Percentiles rank a stretch among this genome's conserved stretches.
Conservation (phyloP, 92 coral and sea anemone genomes). For the Meandrina meandrites region DNA sequence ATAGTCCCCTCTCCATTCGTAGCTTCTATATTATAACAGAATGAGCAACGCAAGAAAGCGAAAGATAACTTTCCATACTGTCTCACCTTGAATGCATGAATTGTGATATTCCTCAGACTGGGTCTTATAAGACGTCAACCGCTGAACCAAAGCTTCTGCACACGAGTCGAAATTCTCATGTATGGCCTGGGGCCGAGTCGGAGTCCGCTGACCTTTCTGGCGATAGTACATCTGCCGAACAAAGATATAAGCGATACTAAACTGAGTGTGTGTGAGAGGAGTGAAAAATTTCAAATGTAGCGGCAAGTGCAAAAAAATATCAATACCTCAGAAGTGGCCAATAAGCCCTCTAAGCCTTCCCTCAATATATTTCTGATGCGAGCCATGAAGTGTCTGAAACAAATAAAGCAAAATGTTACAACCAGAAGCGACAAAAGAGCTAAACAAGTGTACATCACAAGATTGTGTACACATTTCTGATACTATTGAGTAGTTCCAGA, state of each 20-base stretch:
- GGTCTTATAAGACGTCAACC: slow-evolving; percentile 86
- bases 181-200: slow-evolving; percentile 94
- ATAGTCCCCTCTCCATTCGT: not conserved
- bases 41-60: not conserved
- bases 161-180: slow-evolving; percentile 92
- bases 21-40: not conserved
- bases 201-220: slow-evolving; percentile 92
- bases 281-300: not conserved
- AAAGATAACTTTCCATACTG: not conserved
- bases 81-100: slow-evolving; percentile 92
- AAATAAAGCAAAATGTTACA: not conserved
- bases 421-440: not conserved
- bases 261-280: not conserved
- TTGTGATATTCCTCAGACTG: slow-evolving; percentile 97
- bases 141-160: slow-evolving; percentile 86
- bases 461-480: too few species aligned
- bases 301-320: not conserved
- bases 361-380: slow-evolving; percentile 75
- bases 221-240: slow-evolving; percentile 81
- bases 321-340: slow-evolving; percentile 91
- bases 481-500: not conserved
- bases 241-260: not conserved
- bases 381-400: slow-evolving; percentile 80
- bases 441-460: too few species aligned
- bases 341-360: slow-evolving; percentile 87